Conservation (phyloP, 2,797 vertebrate species). For the Gadopsis marmoratus region DNA sequence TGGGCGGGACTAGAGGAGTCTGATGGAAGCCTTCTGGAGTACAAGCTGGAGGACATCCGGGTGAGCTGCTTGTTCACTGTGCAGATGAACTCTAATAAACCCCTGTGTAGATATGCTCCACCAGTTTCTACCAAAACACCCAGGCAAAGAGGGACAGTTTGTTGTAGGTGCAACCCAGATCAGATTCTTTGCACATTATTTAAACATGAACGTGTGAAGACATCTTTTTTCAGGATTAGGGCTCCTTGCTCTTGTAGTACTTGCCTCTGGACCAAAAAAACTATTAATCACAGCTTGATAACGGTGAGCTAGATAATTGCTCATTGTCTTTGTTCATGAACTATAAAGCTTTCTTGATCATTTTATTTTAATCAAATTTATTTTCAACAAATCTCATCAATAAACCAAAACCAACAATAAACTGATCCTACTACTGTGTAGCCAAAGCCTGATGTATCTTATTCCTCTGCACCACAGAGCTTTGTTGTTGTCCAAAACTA, state of each 20-base stretch:
- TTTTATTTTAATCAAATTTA: not conserved
- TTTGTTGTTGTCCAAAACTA: not conserved
- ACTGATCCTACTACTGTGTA: not conserved
- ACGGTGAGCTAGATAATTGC: not conserved
- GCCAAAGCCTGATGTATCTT: not conserved
- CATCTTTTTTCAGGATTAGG: not conserved
- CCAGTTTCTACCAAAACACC: not conserved
- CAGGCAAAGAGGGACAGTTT: too few relatives aligned
- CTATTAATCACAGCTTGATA: not conserved
- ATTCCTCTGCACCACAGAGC: not conserved
- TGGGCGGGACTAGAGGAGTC: slow-evolving; percentile 88
- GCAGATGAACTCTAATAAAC: not conserved
- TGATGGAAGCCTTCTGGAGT: slow-evolving; percentile 88
- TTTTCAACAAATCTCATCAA: not conserved
- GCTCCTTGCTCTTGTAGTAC: not conserved
- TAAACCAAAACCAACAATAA: not conserved
- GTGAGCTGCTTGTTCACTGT: slow-evolving; percentile 67
- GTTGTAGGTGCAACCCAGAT: not conserved
- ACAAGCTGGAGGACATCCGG: slow-evolving; percentile 93
- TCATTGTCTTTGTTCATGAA: not conserved
- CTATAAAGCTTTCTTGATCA: not conserved
- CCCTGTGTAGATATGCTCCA: not conserved
- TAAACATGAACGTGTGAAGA: not conserved
- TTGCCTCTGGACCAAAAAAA: not conserved
- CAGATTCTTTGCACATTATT: not conserved